These are phyloP conservation scores for Butorides virescens DNA, from an alignment of 2,113 vertebrate species.

Conservation along the genomic window DNA sequence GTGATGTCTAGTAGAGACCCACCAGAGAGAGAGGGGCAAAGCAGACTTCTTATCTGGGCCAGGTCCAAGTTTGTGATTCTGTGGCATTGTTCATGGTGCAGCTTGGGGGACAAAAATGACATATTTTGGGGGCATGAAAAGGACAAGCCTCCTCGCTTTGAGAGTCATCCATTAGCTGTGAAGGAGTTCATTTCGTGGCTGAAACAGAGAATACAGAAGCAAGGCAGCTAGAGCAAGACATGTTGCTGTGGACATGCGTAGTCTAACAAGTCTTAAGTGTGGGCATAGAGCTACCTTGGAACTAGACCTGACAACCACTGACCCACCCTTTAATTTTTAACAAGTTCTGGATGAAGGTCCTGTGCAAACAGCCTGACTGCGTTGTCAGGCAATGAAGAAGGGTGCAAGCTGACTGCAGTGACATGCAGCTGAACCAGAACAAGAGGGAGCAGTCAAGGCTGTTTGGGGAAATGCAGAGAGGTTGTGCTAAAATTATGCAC, in stretches of 20 bases:
- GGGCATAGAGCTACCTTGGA: neutral
- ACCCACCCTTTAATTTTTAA: neutral
- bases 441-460: neutral
- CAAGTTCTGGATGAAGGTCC: neutral
- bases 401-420: neutral
- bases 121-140: neutral
- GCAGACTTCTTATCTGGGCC: neutral
- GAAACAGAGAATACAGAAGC: neutral
- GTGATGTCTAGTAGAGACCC: neutral
- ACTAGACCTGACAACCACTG: neutral
- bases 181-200: neutral
- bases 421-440: neutral
- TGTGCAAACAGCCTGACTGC: neutral
- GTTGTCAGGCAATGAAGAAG: neutral
- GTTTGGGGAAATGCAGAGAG: neutral
- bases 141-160: neutral
- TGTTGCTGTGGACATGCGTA: neutral
- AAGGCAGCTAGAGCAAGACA: neutral
- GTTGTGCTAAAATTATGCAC: neutral
- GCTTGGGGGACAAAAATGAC: neutral
- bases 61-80: neutral
- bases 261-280: neutral
- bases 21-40: accelerated
- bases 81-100: neutral
- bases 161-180: neutral